Percentiles rank a stretch among this genome's conserved stretches.
Conservation (phyloP, 2,888 invertebrate genomes). For the Ceriagrion tenellum region DNA sequence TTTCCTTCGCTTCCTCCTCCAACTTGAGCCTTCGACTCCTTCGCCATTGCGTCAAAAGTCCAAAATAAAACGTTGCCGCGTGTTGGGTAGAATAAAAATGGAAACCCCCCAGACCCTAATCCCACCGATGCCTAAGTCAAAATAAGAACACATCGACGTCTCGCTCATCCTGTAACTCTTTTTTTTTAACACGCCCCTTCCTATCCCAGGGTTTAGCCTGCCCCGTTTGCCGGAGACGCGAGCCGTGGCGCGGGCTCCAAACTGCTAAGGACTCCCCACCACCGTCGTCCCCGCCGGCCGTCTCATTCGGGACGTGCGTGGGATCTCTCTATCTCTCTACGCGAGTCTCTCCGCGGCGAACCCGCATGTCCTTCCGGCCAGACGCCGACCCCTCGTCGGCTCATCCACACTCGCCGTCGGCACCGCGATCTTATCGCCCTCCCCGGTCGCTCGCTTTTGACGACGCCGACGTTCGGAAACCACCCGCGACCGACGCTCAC, state of each 20-base stretch:
- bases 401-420: not conserved
- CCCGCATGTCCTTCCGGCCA: not conserved
- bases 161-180: not conserved
- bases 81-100: not conserved
- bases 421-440: not conserved
- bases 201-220: not conserved
- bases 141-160: slow-evolving; percentile 7
- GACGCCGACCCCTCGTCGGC: too few species aligned
- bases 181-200: not conserved
- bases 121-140: not conserved
- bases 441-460: not conserved
- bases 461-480: not conserved
- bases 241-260: not conserved
- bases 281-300: not conserved
- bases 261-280: not conserved
- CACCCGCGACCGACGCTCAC: not conserved
- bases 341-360: not conserved
- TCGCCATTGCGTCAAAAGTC: not conserved
- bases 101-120: not conserved
- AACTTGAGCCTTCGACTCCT: not conserved
- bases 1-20: too few species aligned
- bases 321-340: not conserved
- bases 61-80: not conserved
- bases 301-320: not conserved
- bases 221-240: too few species aligned